Percentiles rank a stretch among this genome's conserved stretches.
phyloP scores from a whole-genome alignment of 23 tunicate species.

The Ciona savignyi region DNA sequence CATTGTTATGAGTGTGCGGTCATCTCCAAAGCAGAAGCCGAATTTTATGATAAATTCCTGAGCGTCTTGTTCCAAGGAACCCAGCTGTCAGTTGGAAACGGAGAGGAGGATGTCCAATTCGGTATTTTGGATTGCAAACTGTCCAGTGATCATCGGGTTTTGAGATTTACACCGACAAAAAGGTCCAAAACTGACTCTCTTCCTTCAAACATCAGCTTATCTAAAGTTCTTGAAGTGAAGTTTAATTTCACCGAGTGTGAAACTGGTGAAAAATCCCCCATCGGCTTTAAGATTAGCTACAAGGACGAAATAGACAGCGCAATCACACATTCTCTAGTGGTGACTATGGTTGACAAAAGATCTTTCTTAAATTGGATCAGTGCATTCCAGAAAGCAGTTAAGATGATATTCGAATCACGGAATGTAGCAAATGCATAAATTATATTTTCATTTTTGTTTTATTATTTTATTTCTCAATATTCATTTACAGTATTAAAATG shows the following conservation, averaged over 20 bases:
- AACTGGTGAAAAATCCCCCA: not conserved
- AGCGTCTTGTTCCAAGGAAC: conserved; percentile 33
- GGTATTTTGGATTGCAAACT: not conserved
- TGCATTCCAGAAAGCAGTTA: conserved; percentile 14
- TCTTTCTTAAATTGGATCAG: conserved; percentile 25
- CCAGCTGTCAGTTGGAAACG: not conserved
- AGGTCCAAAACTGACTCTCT: not conserved
- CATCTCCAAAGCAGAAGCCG: conserved; percentile 60
- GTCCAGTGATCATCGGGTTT: not conserved
- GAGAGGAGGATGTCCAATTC: not conserved
- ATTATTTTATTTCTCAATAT: too few species aligned
- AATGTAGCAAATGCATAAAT: too few species aligned
- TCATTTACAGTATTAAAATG: too few species aligned
- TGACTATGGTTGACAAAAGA: conserved; percentile 13
- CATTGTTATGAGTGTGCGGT: conserved; percentile 94
- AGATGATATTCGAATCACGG: conserved; percentile 15
- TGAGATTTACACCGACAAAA: not conserved
- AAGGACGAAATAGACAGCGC: conserved; percentile 48
- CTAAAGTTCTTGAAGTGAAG: conserved; percentile 1
- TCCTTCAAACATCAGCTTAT: not conserved
- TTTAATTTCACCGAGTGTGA: not conserved
- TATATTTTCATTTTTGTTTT: too few species aligned
- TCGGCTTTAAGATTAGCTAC: conserved; percentile 16
- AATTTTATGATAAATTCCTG: conserved; percentile 53
- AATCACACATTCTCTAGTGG: conserved; percentile 5